A percentile compares a stretch with the other conserved stretches of the same genome.
Evolutionary conservation across 2,888 invertebrate genomes (phyloP).

Genomic region (Polyommatus iphigenia): DNA sequence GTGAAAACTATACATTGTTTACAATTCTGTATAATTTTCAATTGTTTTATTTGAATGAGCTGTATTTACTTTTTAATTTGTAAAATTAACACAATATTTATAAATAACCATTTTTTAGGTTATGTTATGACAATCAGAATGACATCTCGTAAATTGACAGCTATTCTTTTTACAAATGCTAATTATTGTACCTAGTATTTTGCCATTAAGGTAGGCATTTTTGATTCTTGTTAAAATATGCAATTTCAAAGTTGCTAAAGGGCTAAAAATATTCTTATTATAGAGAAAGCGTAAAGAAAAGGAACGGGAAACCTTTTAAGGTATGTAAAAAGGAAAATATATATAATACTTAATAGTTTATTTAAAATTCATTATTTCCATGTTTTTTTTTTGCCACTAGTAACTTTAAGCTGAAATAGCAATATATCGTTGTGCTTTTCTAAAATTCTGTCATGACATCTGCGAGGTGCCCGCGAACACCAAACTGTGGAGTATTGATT

Average conservation of each 20-base stretch:
- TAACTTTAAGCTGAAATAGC: slow-evolving; percentile 35
- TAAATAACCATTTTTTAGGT: slow-evolving; percentile 37
- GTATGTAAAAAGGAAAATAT: too few species aligned
- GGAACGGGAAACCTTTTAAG: too few species aligned
- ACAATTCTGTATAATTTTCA: slow-evolving; percentile 4
- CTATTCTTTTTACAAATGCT: background rate
- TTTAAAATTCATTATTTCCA: too few species aligned
- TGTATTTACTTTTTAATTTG: background rate
- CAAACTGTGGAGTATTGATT: slow-evolving; percentile 70
- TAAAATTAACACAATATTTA: background rate
- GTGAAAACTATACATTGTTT: slow-evolving; percentile 57
- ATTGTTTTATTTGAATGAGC: background rate
- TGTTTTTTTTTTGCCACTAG: background rate
- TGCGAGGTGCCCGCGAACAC: slow-evolving; percentile 55
- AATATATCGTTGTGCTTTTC: slow-evolving; percentile 43
- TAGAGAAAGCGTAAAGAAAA: background rate
- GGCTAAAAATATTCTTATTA: too few species aligned
- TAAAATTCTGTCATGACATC: slow-evolving; percentile 41
- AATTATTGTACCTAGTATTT: background rate
- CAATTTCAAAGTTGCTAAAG: too few species aligned
- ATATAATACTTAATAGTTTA: too few species aligned
- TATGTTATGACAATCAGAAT: slow-evolving; percentile 33
- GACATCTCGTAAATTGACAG: slow-evolving; percentile 19
- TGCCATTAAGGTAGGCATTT: slow-evolving; percentile 29
- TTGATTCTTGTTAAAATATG: too few species aligned